Evolutionary conservation across 2,113 vertebrate genomes (phyloP).

Genomic region (Mastomys coucha): DNA sequence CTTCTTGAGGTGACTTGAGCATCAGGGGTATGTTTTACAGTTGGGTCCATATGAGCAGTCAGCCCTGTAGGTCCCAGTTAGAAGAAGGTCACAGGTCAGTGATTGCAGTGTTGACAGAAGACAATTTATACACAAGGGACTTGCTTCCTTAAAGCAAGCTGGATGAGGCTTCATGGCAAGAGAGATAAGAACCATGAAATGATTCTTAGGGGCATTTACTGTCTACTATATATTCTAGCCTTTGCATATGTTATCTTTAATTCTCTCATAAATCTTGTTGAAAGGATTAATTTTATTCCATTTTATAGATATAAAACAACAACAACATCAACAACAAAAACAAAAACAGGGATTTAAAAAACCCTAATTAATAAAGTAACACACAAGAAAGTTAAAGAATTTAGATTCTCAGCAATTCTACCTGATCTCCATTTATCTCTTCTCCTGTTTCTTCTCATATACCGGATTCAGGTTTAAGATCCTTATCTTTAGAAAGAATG

Average conservation of each 20-base stretch:
- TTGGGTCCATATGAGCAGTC: neutral
- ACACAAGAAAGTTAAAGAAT: neutral
- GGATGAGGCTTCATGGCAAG: neutral
- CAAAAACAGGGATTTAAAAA: neutral
- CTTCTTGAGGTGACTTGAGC: neutral
- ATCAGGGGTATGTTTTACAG: neutral
- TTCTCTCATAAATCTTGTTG: neutral
- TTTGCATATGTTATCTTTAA: neutral
- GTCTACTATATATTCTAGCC: neutral
- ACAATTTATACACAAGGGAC: neutral
- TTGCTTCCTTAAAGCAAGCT: neutral
- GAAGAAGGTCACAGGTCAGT: neutral
- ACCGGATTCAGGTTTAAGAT: neutral
- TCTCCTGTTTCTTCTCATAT: neutral
- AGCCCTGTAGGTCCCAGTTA: neutral
- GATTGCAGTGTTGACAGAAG: neutral
- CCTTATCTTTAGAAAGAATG: neutral
- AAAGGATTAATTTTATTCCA: neutral
- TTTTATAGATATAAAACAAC: constrained; percentile 9
- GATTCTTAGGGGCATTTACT: neutral
- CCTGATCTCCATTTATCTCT: neutral
- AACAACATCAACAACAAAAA: neutral
- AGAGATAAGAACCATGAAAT: neutral
- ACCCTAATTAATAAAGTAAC: neutral
- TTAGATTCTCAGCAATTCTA: neutral